phyloP scores from a whole-genome alignment of 2,113 vertebrate species.

The Lonchura striata region DNA sequence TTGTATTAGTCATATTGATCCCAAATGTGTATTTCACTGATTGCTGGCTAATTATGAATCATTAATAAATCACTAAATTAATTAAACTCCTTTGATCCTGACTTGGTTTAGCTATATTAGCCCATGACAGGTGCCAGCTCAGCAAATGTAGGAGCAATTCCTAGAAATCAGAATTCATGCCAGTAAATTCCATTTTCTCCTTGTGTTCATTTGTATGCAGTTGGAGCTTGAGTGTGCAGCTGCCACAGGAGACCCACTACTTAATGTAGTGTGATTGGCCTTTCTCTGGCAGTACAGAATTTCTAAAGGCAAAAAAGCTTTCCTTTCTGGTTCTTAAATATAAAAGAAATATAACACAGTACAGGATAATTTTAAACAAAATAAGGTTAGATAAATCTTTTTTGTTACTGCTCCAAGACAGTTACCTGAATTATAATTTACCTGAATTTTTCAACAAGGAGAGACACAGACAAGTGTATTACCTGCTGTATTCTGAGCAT shows the following conservation, averaged over 20 bases:
- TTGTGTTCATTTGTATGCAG: neutral
- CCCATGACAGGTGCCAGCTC: neutral
- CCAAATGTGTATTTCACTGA: conserved; percentile 16
- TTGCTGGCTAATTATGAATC: neutral
- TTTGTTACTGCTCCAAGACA: neutral
- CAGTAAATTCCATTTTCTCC: neutral
- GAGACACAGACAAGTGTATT: neutral
- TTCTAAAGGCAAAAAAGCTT: neutral
- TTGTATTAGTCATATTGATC: conserved; percentile 24
- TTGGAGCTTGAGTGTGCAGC: neutral
- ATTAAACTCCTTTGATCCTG: neutral
- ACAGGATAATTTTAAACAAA: neutral
- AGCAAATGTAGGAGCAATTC: neutral
- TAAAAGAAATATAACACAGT: neutral
- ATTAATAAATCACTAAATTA: conserved; percentile 42
- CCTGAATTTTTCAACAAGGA: neutral
- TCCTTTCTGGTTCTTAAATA: neutral
- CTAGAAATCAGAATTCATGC: neutral
- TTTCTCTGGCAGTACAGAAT: neutral
- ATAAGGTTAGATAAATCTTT: neutral
- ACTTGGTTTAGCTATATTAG: neutral
- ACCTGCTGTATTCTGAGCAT: neutral
- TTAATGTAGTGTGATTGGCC: neutral
- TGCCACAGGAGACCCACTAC: neutral
- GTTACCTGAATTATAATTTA: neutral